A percentile compares a stretch with the other conserved stretches of the same genome.
These are phyloP conservation scores for Tolmerus cingulatus DNA, from an alignment of 2,888 invertebrate species.

Conservation along the genomic window DNA sequence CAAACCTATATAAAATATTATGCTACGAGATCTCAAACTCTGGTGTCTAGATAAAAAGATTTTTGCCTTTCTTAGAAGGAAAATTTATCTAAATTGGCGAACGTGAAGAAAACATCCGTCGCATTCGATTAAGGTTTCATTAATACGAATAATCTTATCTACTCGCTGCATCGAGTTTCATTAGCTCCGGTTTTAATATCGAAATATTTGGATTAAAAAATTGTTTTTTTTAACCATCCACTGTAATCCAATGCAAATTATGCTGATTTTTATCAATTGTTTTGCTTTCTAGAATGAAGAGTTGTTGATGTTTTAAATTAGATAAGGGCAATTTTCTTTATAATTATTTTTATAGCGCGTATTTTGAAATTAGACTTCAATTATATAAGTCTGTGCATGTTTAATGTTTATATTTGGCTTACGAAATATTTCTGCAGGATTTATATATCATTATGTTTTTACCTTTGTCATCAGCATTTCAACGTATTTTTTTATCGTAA, in stretches of 20 bases:
- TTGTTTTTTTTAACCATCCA: not conserved
- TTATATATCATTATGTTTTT: not conserved
- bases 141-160: not conserved
- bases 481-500: no score
- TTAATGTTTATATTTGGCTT: not conserved
- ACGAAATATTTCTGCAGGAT: not conserved
- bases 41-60: not conserved
- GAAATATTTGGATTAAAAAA: not conserved
- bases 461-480: not conserved
- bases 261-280: not conserved
- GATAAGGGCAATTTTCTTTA: not conserved
- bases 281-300: not conserved
- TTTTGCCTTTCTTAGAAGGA: not conserved
- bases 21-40: not conserved
- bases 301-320: not conserved
- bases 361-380: not conserved
- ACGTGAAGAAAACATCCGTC: not conserved
- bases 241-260: not conserved
- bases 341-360: not conserved
- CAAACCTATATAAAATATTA: not conserved
- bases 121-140: conserved; percentile 23
- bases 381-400: not conserved
- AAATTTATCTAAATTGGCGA: not conserved
- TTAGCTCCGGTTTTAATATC: not conserved
- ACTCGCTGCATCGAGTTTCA: not conserved